Evolutionary conservation across 2,797 vertebrate genomes (phyloP).

Genomic region (Otolemur crassicaudatus): DNA sequence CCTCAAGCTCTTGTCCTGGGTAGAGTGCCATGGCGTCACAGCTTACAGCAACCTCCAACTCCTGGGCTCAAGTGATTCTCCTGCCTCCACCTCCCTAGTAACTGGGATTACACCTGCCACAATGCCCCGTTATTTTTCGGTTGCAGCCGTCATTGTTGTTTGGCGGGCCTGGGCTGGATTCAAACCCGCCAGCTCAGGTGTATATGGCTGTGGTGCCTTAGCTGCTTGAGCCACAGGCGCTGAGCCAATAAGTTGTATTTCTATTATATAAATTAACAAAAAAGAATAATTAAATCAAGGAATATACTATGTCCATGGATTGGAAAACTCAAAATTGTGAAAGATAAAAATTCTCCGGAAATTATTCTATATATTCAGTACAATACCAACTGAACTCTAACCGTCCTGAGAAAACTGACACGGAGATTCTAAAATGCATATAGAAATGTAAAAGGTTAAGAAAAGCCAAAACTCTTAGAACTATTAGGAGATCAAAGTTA

Average conservation of each 20-base stretch:
- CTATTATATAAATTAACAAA: neutral
- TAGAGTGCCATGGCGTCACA: too few species aligned
- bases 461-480: neutral
- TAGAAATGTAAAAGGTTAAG: neutral
- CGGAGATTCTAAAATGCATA: neutral
- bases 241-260: neutral
- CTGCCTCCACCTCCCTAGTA: too few species aligned
- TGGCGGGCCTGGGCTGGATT: too few species aligned
- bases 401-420: neutral
- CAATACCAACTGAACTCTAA: neutral
- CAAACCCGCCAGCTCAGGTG: too few species aligned
- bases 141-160: too few species aligned
- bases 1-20: too few species aligned
- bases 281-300: neutral
- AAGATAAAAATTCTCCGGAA: neutral
- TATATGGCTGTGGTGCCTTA: too few species aligned
- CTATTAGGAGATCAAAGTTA: neutral
- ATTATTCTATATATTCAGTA: neutral
- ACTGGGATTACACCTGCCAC: too few species aligned
- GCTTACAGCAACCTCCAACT: too few species aligned
- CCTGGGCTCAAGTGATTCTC: too few species aligned
- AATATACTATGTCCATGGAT: neutral
- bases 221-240: too few species aligned
- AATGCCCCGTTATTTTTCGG: too few species aligned
- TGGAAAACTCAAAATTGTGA: neutral